Conservation (phyloP, 2,113 vertebrate genomes). For the Oreochromis tanganicae region DNA sequence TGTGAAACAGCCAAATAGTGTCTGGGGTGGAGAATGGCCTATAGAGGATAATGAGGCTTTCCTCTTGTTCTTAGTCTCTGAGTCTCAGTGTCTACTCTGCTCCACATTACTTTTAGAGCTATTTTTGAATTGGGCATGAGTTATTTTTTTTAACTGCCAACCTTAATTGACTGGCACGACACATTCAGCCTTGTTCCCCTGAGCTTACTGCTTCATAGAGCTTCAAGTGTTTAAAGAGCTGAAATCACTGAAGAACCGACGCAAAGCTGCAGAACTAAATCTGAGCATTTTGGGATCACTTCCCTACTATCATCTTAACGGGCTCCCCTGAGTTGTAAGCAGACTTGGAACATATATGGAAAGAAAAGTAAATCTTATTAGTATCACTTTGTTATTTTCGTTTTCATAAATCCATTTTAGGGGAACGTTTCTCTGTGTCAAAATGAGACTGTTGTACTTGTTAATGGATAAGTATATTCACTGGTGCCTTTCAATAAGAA, state of each 20-base stretch:
- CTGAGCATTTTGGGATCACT: slow-evolving; percentile 21
- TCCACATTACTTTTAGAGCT: slow-evolving; percentile 2
- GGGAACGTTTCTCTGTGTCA: not conserved
- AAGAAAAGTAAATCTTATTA: slow-evolving; percentile 1
- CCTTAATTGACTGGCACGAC: slow-evolving; percentile 37
- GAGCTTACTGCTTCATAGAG: not conserved
- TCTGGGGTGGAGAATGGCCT: not conserved
- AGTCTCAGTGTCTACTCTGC: not conserved
- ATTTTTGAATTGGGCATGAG: not conserved
- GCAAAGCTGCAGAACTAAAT: slow-evolving; percentile 35
- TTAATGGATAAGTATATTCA: not conserved
- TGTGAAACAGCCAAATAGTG: not conserved
- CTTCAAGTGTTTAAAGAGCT: slow-evolving; percentile 16
- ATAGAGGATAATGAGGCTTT: not conserved
- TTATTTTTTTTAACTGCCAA: not conserved
- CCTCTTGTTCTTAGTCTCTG: not conserved
- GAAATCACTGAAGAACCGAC: slow-evolving; percentile 11
- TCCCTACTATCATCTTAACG: slow-evolving; percentile 18
- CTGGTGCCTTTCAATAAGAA: not conserved
- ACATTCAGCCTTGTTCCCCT: slow-evolving; percentile 17
- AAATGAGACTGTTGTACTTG: not conserved
- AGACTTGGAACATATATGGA: not conserved
- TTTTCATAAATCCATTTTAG: not conserved
- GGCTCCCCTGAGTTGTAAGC: not conserved
- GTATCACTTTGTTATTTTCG: not conserved